A percentile compares a stretch with the other conserved stretches of the same genome.
Evolutionary conservation across 2,888 invertebrate species (phyloP).

Genomic region (Cotesia congregata): DNA sequence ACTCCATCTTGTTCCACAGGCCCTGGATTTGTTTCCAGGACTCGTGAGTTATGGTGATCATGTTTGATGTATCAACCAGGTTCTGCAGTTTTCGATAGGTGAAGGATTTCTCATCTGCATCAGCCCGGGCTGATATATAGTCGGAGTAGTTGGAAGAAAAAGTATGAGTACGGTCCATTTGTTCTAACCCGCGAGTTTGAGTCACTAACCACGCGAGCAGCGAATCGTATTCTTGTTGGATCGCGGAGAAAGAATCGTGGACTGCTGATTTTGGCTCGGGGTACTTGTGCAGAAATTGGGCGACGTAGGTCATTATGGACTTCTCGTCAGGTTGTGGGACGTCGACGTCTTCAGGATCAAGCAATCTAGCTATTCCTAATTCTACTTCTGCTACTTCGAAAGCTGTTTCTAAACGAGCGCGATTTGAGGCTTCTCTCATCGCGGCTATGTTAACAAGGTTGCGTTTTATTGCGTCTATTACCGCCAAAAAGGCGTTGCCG

Average conservation of each 20-base stretch:
- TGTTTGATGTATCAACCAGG: conserved; percentile 84
- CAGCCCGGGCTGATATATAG: conserved; percentile 83
- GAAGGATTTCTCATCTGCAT: conserved; percentile 81
- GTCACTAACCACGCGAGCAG: conserved; percentile 87
- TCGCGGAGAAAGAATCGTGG: conserved; percentile 81
- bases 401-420: conserved; percentile 89
- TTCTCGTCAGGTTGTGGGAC: conserved; percentile 96
- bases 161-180: conserved; percentile 81
- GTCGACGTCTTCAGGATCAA: conserved; percentile 97
- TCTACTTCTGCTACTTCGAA: conserved; percentile 93
- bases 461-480: conserved; percentile 94
- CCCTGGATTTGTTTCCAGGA: conserved; percentile 88
- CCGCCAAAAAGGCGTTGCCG: conserved; percentile 94
- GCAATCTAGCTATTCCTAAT: conserved; percentile 89
- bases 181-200: conserved; percentile 82
- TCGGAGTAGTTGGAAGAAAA: conserved; percentile 84
- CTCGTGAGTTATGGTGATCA: conserved; percentile 85
- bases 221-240: conserved; percentile 86
- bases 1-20: conserved; percentile 86
- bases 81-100: conserved; percentile 84
- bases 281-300: conserved; percentile 96
- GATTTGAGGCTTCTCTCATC: conserved; percentile 83
- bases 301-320: conserved; percentile 98
- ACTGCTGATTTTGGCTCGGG: conserved; percentile 87
- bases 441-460: conserved; percentile 91